Evolutionary conservation across 2,888 invertebrate genomes (phyloP).

Genomic region (Keiferia lycopersicella): DNA sequence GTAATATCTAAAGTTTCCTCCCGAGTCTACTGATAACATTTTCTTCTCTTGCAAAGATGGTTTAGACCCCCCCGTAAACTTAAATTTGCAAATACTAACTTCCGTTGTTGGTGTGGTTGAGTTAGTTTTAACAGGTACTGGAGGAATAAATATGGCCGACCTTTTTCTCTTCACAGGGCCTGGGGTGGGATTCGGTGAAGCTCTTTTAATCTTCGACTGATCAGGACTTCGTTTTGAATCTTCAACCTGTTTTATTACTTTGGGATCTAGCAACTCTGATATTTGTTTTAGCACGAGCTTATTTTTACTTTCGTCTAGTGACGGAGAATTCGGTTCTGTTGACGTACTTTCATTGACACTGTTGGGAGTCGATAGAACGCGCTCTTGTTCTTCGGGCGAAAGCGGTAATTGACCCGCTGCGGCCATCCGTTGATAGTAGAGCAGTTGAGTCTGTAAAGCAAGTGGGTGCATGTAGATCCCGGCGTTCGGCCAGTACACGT

Average conservation of each 20-base stretch:
- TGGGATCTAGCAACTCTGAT: conserved; percentile 71
- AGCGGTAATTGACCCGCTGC: conserved; percentile 75
- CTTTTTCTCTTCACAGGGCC: conserved; percentile 86
- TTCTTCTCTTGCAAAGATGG: conserved; percentile 95
- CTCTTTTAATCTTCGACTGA: conserved; percentile 70
- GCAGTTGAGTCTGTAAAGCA: conserved; percentile 85
- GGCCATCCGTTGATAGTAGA: conserved; percentile 89
- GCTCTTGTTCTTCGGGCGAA: conserved; percentile 58
- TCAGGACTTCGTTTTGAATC: conserved; percentile 59
- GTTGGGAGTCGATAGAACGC: conserved; percentile 56
- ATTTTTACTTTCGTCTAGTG: conserved; percentile 68
- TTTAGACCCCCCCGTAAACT: conserved; percentile 95
- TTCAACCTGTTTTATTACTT: conserved; percentile 65
- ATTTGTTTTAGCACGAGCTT: conserved; percentile 75
- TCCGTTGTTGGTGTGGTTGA: conserved; percentile 90
- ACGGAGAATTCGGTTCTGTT: conserved; percentile 54
- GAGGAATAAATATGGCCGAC: conserved; percentile 92
- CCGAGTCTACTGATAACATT: conserved; percentile 94
- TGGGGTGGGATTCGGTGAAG: conserved; percentile 61
- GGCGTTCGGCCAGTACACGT: conserved; percentile 86
- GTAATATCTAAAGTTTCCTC: conserved; percentile 93
- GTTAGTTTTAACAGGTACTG: conserved; percentile 87
- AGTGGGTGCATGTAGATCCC: conserved; percentile 88
- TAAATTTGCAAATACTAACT: conserved; percentile 96
- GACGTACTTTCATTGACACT: conserved; percentile 55